Conservation (phyloP, 2,113 vertebrate species). For the Bothrops jararaca region DNA sequence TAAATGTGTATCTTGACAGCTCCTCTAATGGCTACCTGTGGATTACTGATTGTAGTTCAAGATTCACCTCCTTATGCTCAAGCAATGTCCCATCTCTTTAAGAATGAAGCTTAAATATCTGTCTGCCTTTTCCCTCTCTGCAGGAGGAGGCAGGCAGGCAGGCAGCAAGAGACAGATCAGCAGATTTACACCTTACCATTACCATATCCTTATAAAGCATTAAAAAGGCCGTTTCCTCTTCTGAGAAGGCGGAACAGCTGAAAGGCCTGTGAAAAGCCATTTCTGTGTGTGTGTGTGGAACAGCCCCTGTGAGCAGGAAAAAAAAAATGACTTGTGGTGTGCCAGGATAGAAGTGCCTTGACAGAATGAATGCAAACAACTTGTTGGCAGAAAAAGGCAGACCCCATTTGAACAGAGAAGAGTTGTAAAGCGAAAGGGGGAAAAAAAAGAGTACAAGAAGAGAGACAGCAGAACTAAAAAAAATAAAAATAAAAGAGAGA, state of each 20-base stretch:
- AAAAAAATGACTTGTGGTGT: not conserved
- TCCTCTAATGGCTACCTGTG: not conserved
- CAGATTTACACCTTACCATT: not conserved
- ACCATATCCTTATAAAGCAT: conserved; percentile 1
- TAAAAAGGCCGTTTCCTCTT: not conserved
- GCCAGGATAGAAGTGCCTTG: not conserved
- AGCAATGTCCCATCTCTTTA: not conserved
- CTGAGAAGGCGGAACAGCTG: not conserved
- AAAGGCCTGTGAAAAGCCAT: conserved; percentile 9
- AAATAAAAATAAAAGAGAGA: not conserved
- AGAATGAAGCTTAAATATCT: not conserved
- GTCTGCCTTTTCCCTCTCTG: not conserved
- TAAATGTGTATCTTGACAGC: not conserved
- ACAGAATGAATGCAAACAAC: not conserved
- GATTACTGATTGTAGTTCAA: not conserved
- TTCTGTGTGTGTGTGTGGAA: not conserved
- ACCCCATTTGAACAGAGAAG: not conserved
- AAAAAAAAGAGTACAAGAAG: not conserved
- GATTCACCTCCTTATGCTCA: not conserved
- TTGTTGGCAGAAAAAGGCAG: not conserved
- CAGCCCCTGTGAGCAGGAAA: not conserved
- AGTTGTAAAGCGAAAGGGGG: not conserved
- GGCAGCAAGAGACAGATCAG: not conserved
- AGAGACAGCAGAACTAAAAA: too few relatives aligned
- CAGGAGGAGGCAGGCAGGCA: not conserved